Conservation (phyloP, 2,888 invertebrate species). For the Copidosoma aretas region DNA sequence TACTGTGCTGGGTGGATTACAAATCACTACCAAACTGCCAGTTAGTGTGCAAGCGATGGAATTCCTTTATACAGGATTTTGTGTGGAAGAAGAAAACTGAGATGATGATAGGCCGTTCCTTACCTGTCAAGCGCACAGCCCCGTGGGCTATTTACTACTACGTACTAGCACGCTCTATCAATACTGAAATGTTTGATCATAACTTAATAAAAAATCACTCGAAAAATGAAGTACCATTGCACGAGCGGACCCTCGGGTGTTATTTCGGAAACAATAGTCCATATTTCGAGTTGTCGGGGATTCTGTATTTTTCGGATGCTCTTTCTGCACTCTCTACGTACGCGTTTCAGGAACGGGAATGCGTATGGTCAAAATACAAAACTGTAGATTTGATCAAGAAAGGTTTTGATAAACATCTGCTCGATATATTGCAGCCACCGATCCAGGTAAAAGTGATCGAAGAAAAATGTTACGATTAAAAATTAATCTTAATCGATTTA, state of each 20-base stretch:
- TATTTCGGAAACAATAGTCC: slow-evolving; percentile 64
- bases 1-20: slow-evolving; percentile 60
- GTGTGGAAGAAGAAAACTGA: slow-evolving; percentile 62
- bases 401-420: slow-evolving; percentile 60
- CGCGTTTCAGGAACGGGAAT: too few relatives aligned
- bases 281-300: slow-evolving; percentile 59
- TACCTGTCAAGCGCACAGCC: too few relatives aligned
- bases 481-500: too few relatives aligned
- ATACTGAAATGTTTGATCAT: slow-evolving; percentile 60
- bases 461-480: too few relatives aligned
- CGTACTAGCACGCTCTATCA: too few relatives aligned
- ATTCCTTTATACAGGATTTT: slow-evolving; percentile 60
- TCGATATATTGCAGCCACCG: slow-evolving; percentile 65
- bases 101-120: slow-evolving; percentile 44
- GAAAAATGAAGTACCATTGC: slow-evolving; percentile 49
- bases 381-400: slow-evolving; percentile 59
- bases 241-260: slow-evolving; percentile 61
- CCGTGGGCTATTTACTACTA: slow-evolving; percentile 63
- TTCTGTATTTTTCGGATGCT: slow-evolving; percentile 60
- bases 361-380: slow-evolving; percentile 66
- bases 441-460: slow-evolving; percentile 59
- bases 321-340: slow-evolving; percentile 67
- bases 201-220: slow-evolving; percentile 66
- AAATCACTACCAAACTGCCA: slow-evolving; percentile 61
- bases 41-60: slow-evolving; percentile 66